Base-by-base conservation (phyloP, 2,113 vertebrate species). In the Chlorocebus sabaeus region DNA sequence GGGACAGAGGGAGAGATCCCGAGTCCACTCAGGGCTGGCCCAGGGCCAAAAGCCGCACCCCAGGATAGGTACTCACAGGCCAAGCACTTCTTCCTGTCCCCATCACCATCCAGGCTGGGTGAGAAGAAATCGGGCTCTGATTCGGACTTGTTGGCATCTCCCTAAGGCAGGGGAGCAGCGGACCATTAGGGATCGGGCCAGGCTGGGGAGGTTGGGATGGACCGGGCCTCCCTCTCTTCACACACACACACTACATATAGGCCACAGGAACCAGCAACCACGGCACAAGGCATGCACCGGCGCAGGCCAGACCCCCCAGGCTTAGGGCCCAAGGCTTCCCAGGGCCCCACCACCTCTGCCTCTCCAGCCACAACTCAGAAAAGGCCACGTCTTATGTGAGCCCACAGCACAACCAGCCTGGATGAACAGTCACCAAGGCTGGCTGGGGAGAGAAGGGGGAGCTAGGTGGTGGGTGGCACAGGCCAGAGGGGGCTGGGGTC, bases 101-200 rank as follows among this genome's bases (percentile, higher is more conserved):
- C 98, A 8, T 99, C 98, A n/a, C 99, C 99, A 98, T 99, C 99
- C 98, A 99, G 98, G 96, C 99, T 99, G 80, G 80, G 99, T 5
- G 99, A 98, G 93, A 99, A 99, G 97, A 99, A 99, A 97, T 99
- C 99, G 0, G 99, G 99, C 93, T 99, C 99, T 0, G 99, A 99
- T 94, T 99, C 99, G 0, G 99, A 99, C 98, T 99, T 99, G 83
- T 99, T 99, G 90, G 98, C 99, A 78, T 99, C 99, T 30, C 99
- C 99, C 99, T 99, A 98, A 95, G 98, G 97, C 48, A 5, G 75
- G 76, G 83, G 84, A 91, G 89, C 73, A 79, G 87, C 0, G 0
- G 61, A 78, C 27, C 55, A 22, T 97, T 61, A 98, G 82, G 25
- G 67, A 12, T n/a, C 67, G 22, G 38, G 67, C 38, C n/a, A 0